Percentiles rank a stretch among this genome's conserved stretches.
phyloP scores from a whole-genome alignment of 2,113 vertebrate genomes.

The Xyliphius kryptos region DNA sequence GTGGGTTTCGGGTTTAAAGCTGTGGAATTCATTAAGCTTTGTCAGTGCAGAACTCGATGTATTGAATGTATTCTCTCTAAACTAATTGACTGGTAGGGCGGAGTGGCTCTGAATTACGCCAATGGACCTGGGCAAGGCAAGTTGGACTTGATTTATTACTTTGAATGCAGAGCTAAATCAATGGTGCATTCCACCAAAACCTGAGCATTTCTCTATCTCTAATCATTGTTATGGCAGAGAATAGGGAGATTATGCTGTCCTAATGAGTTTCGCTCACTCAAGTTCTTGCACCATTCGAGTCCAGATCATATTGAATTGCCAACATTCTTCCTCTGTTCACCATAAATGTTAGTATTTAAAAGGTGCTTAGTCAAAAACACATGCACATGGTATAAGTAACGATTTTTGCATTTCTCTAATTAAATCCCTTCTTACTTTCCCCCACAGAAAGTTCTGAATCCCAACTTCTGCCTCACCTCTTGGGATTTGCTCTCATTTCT shows the following conservation, averaged over 20 bases:
- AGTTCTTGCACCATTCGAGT: conserved; percentile 64
- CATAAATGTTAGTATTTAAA: background rate
- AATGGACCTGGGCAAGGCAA: conserved; percentile 63
- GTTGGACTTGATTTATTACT: conserved; percentile 79
- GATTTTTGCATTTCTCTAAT: too few species aligned
- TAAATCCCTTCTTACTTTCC: too few species aligned
- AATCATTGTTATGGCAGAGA: conserved; percentile 74
- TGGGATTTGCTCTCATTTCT: background rate
- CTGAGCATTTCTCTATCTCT: conserved; percentile 66
- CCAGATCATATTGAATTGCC: conserved; percentile 76
- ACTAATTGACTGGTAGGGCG: conserved; percentile 72
- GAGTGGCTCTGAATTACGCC: conserved; percentile 69
- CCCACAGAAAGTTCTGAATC: background rate
- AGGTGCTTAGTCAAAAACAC: background rate
- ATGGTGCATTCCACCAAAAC: conserved; percentile 64
- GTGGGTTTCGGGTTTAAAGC: conserved; percentile 41
- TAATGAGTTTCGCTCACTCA: conserved; percentile 71
- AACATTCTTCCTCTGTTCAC: conserved; percentile 51
- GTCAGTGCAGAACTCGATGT: conserved; percentile 62
- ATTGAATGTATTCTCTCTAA: conserved; percentile 72
- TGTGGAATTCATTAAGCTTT: conserved; percentile 63
- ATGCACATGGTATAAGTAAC: background rate
- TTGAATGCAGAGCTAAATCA: conserved; percentile 71
- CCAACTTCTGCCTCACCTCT: conserved; percentile 5
- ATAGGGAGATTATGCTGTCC: conserved; percentile 72